phyloP scores from a whole-genome alignment of 2,888 invertebrate genomes.

The Diabrotica balteata region DNA sequence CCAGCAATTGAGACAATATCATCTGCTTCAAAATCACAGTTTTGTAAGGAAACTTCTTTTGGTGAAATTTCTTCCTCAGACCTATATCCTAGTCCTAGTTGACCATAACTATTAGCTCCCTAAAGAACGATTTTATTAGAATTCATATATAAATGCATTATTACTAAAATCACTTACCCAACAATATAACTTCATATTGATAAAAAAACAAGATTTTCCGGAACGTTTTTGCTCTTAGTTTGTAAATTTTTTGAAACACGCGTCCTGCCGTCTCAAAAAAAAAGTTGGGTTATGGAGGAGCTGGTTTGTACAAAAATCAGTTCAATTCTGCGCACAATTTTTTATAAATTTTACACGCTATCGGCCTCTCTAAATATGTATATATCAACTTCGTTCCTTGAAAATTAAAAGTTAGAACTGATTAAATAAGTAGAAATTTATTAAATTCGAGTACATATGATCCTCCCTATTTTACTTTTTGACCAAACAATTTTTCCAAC shows the following conservation, averaged over 20 bases:
- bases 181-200: conserved; percentile 53
- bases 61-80: conserved; percentile 74
- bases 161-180: conserved; percentile 50
- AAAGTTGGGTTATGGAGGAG: conserved; percentile 42
- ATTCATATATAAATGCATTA: conserved; percentile 16
- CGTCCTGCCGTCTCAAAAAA: conserved; percentile 41
- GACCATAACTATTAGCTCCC: conserved; percentile 87
- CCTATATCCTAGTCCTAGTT: conserved; percentile 73
- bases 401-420: too few species aligned
- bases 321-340: conserved; percentile 13
- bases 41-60: conserved; percentile 54
- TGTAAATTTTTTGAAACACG: conserved; percentile 43
- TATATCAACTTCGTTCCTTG: too few species aligned
- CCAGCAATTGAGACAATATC: conserved; percentile 72
- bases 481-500: too few species aligned
- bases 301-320: conserved; percentile 6
- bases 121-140: conserved; percentile 50
- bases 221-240: conserved; percentile 42
- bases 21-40: conserved; percentile 55
- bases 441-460: too few species aligned
- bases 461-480: too few species aligned
- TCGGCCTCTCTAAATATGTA: too few species aligned
- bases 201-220: conserved; percentile 26
- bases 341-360: background rate
- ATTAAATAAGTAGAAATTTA: too few species aligned